Conservation (phyloP, 2,797 vertebrate genomes). For the Hypotaenidia okinawae region DNA sequence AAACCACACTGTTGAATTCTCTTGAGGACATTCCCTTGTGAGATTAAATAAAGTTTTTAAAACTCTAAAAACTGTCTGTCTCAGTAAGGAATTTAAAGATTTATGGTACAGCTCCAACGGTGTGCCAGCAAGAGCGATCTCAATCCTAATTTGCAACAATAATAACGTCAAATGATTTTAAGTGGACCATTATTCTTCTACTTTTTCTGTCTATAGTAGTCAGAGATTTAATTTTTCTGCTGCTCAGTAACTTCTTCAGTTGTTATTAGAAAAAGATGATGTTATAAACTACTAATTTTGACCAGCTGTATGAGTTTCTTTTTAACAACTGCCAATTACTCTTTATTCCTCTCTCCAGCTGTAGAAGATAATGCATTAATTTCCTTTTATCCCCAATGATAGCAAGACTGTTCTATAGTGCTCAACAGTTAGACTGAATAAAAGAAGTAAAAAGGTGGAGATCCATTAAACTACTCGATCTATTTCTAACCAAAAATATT, state of each 20-base stretch:
- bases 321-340: slow-evolving; percentile 3
- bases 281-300: slow-evolving; percentile 35
- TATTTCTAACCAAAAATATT: neutral
- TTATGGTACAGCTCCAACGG: neutral
- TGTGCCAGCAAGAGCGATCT: neutral
- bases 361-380: neutral
- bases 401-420: neutral
- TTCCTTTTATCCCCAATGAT: neutral
- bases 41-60: neutral
- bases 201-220: neutral
- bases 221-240: slow-evolving; percentile 5
- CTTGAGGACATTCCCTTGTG: neutral
- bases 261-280: neutral
- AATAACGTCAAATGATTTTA: neutral
- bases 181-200: neutral
- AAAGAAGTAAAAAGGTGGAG: neutral
- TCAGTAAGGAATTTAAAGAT: neutral
- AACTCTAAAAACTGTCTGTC: neutral
- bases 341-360: neutral
- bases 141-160: slow-evolving; percentile 8
- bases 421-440: neutral
- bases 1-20: neutral
- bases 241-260: neutral
- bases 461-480: neutral
- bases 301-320: neutral